A percentile compares a stretch with the other conserved stretches of the same genome.
Conservation (phyloP, 2,888 invertebrate species). For the Lasioglossum leucozonium region DNA sequence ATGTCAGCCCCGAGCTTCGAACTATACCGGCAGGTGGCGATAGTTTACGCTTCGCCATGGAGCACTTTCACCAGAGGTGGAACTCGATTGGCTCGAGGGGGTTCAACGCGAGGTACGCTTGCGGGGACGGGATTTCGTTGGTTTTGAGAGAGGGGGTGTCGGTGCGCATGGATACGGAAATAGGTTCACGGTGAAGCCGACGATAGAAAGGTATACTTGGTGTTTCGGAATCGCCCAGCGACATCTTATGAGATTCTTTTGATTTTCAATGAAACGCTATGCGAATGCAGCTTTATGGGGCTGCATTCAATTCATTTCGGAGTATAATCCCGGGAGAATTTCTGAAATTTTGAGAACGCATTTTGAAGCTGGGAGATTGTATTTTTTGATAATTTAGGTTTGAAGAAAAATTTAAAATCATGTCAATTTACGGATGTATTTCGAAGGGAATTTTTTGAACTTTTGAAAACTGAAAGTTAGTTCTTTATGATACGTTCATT, state of each 20-base stretch:
- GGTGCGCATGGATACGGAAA: not conserved
- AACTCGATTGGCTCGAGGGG: not conserved
- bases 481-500: no score
- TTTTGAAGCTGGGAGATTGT: not conserved
- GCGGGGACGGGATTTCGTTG: not conserved
- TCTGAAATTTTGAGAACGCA: not conserved
- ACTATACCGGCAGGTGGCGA: constrained; percentile 28
- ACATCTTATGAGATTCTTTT: not conserved
- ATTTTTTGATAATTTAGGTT: no score
- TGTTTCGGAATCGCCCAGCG: not conserved
- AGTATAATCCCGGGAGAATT: not conserved
- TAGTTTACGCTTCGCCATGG: not conserved
- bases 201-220: not conserved
- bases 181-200: not conserved
- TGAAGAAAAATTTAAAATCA: no score
- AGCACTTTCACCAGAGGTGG: not conserved
- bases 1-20: not conserved
- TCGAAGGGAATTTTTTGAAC: no score
- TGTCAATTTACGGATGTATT: no score
- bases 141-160: not conserved
- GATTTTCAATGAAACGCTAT: not conserved
- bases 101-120: not conserved
- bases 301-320: not conserved
- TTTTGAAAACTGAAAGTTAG: no score
- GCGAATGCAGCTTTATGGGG: not conserved